These are phyloP conservation scores for Caenorhabditis afra DNA, from an alignment of 2,888 invertebrate species.

Conservation along the genomic window DNA sequence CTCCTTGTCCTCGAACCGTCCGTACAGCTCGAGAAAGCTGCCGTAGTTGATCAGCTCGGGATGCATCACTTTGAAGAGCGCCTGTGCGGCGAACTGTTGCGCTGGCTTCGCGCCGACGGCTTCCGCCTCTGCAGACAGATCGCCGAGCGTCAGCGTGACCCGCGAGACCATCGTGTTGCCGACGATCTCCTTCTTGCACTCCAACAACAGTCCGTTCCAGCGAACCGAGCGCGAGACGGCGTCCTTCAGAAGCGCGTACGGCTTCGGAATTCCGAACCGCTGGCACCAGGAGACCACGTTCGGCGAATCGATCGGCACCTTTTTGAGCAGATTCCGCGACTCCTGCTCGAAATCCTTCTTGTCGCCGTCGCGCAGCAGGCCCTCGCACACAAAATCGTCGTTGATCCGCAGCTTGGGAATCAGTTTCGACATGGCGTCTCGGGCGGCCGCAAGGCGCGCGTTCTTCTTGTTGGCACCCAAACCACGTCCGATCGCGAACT, in stretches of 20 bases:
- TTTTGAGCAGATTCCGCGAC: slow-evolving; percentile 84
- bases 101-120: slow-evolving; percentile 96
- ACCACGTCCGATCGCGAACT: slow-evolving; percentile 88
- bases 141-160: slow-evolving; percentile 80
- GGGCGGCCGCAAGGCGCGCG: slow-evolving; percentile 92
- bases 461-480: slow-evolving; percentile 95
- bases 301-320: slow-evolving; percentile 84
- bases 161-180: slow-evolving; percentile 36
- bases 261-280: slow-evolving; percentile 42
- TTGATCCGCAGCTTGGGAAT: slow-evolving; percentile 40
- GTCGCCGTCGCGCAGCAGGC: slow-evolving; percentile 11
- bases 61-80: slow-evolving; percentile 92
- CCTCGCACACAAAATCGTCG: slow-evolving; percentile 34
- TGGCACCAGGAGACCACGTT: slow-evolving; percentile 39
- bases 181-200: slow-evolving; percentile 28
- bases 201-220: slow-evolving; percentile 50
- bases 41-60: slow-evolving; percentile 91
- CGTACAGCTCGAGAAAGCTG: slow-evolving; percentile 92
- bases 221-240: slow-evolving; percentile 45
- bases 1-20: slow-evolving; percentile 86
- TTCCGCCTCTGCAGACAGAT: slow-evolving; percentile 86
- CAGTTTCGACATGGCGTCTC: slow-evolving; percentile 66
- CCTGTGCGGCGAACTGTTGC: slow-evolving; percentile 95
- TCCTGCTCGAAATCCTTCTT: slow-evolving; percentile 48
- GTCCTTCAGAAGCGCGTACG: slow-evolving; percentile 35